phyloP scores from a whole-genome alignment of 2,888 invertebrate genomes.

The Rhamnusium bicolor region DNA sequence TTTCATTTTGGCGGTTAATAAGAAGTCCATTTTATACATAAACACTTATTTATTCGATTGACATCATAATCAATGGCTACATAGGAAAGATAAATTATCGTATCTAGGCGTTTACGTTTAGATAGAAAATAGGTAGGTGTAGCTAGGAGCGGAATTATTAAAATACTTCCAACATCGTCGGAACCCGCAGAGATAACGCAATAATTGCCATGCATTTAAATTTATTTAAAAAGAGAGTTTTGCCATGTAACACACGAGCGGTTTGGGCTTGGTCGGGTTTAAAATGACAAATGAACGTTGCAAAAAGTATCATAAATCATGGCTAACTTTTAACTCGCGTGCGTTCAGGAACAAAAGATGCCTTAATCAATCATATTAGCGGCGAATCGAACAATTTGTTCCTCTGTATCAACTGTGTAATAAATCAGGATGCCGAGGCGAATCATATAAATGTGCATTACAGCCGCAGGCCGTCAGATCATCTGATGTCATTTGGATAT shows the following conservation, averaged over 20 bases:
- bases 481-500: constrained; percentile 24
- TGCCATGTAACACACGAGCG: constrained; percentile 15
- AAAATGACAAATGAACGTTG: constrained; percentile 62
- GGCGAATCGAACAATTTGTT: constrained; percentile 63
- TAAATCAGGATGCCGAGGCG: constrained; percentile 54
- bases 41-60: not conserved
- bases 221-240: constrained; percentile 33
- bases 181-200: not conserved
- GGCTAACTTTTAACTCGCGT: constrained; percentile 58
- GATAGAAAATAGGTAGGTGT: not conserved
- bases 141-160: not conserved
- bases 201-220: constrained; percentile 7
- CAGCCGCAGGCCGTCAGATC: constrained; percentile 21
- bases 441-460: constrained; percentile 8
- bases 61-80: not conserved
- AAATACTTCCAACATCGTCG: not conserved
- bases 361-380: constrained; percentile 63
- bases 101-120: not conserved
- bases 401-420: constrained; percentile 55
- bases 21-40: not conserved
- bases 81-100: not conserved
- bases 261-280: constrained; percentile 45
- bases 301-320: constrained; percentile 60
- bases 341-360: constrained; percentile 58
- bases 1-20: no score